A percentile compares a stretch with the other conserved stretches of the same genome.
phyloP scores from a whole-genome alignment of 2,113 vertebrate species.

The Rhinolophus sinicus region DNA sequence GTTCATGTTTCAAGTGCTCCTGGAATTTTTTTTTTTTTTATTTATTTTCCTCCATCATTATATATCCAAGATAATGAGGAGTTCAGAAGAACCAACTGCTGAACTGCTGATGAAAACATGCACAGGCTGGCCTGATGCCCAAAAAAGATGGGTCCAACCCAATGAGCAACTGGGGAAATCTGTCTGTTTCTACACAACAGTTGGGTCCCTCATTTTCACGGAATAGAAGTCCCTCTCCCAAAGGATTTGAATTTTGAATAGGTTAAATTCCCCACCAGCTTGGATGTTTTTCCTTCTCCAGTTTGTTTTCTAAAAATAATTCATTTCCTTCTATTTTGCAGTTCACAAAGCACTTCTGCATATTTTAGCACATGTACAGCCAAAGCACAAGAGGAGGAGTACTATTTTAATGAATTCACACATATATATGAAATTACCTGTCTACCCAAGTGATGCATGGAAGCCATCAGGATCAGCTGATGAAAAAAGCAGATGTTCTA shows the following conservation, averaged over 20 bases:
- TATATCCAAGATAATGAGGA: conserved; percentile 20
- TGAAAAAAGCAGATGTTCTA: conserved; percentile 1
- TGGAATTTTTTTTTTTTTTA: background rate
- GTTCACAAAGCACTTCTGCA: conserved; percentile 34
- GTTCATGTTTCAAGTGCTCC: conserved; percentile 55
- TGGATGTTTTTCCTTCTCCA: background rate
- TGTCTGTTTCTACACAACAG: background rate
- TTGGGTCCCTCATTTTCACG: background rate
- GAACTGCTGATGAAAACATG: conserved; percentile 52
- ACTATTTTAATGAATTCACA: background rate
- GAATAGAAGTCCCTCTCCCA: background rate
- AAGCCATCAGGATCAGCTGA: background rate
- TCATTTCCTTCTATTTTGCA: conserved; percentile 23
- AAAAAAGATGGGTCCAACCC: conserved; percentile 10
- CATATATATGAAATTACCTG: background rate
- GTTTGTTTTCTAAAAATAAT: conserved; percentile 46
- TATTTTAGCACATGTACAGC: background rate
- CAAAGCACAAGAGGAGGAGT: background rate
- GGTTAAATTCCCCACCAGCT: background rate
- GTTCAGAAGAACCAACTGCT: conserved; percentile 65
- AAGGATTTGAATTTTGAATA: background rate
- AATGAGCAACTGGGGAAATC: conserved; percentile 2
- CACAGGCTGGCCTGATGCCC: background rate
- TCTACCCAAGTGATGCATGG: background rate
- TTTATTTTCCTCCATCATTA: background rate